A percentile compares a stretch with the other conserved stretches of the same genome.
phyloP scores from a whole-genome alignment of 2,797 vertebrate species.

The Arremon aurantiirostris region DNA sequence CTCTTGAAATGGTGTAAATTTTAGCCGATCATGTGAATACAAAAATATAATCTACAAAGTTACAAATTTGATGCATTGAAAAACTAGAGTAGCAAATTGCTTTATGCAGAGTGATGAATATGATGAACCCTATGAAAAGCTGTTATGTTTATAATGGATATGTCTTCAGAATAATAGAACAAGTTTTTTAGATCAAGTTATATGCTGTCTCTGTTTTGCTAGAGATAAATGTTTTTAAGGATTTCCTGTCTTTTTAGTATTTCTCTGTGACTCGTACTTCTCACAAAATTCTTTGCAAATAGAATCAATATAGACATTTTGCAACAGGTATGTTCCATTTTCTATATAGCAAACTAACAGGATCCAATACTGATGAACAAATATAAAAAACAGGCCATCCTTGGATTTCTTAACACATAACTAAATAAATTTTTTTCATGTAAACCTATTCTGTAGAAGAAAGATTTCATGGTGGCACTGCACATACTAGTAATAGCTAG shows the following conservation, averaged over 20 bases:
- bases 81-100: background rate
- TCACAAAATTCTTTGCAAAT: background rate
- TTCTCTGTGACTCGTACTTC: background rate
- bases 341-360: conserved; percentile 55
- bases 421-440: conserved; percentile 49
- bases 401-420: conserved; percentile 50
- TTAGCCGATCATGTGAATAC: background rate
- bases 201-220: conserved; percentile 40
- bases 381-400: conserved; percentile 47
- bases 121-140: background rate
- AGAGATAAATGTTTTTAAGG: conserved; percentile 32
- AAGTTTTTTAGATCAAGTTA: conserved; percentile 58
- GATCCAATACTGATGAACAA: conserved; percentile 33
- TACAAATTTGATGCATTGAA: background rate
- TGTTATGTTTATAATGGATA: background rate
- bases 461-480: conserved; percentile 48
- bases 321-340: background rate
- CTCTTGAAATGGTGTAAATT: background rate
- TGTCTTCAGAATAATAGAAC: conserved; percentile 24
- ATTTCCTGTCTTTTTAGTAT: conserved; percentile 20
- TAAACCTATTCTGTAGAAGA: conserved; percentile 60
- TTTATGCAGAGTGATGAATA: background rate
- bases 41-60: background rate
- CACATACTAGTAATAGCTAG: conserved; percentile 40
- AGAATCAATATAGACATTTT: background rate